phyloP scores from a whole-genome alignment of 1,140 invertebrate genomes.

The Calosoma granatense region DNA sequence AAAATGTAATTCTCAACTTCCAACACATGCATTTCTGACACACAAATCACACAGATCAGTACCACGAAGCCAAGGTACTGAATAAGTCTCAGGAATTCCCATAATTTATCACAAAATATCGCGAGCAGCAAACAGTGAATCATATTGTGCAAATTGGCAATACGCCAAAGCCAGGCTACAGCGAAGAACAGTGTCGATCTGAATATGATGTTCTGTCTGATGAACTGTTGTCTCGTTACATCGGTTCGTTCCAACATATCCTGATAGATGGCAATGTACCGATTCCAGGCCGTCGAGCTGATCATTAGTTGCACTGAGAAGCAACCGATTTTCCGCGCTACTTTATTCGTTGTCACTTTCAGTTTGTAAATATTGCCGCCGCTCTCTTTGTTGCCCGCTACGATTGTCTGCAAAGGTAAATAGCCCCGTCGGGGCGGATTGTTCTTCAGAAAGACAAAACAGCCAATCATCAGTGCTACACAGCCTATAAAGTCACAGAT shows the following conservation, averaged over 20 bases:
- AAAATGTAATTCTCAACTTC: constrained; percentile 43
- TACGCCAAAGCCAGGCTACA: constrained; percentile 63
- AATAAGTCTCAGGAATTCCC: constrained; percentile 54
- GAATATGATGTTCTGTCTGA: constrained; percentile 44
- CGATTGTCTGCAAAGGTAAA: constrained; percentile 41
- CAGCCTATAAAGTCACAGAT: constrained; percentile 64
- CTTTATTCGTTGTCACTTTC: constrained; percentile 50
- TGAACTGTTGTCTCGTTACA: constrained; percentile 36
- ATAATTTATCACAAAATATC: constrained; percentile 70
- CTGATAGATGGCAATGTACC: constrained; percentile 68
- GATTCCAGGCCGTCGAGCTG: constrained; percentile 67
- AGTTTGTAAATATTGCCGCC: constrained; percentile 48
- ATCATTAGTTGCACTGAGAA: constrained; percentile 59
- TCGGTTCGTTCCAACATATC: constrained; percentile 54
- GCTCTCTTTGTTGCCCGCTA: constrained; percentile 39
- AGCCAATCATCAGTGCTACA: constrained; percentile 52
- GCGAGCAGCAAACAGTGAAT: constrained; percentile 63
- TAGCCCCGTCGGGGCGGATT: constrained; percentile 59
- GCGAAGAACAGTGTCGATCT: constrained; percentile 59
- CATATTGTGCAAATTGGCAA: constrained; percentile 69
- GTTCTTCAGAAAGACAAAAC: constrained; percentile 52
- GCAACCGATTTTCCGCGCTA: constrained; percentile 51
- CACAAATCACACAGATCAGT: constrained; percentile 43
- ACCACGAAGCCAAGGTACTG: constrained; percentile 51
- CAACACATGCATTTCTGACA: constrained; percentile 47